Percentiles rank a stretch among this genome's conserved stretches.
Evolutionary conservation across 2,113 vertebrate species (phyloP).

Genomic region (Litocranius walleri): DNA sequence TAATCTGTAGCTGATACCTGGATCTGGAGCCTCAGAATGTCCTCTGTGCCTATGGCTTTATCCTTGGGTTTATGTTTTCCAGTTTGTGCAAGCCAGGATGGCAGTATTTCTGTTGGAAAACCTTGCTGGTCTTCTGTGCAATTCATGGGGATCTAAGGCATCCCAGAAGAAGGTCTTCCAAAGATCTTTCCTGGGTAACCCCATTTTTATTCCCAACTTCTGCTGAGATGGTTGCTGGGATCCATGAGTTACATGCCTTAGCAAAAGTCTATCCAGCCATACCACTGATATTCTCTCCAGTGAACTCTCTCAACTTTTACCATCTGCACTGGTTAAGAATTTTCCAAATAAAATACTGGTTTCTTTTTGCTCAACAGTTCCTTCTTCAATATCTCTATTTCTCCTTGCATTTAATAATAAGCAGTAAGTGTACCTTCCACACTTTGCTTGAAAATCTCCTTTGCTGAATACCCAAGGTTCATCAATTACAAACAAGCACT

Average conservation of each 20-base stretch:
- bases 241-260: not conserved
- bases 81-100: not conserved
- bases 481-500: not conserved
- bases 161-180: not conserved
- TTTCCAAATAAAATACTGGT: not conserved
- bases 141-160: not conserved
- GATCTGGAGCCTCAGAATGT: not conserved
- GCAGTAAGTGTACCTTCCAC: not conserved
- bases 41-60: not conserved
- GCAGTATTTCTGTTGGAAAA: not conserved
- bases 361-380: not conserved
- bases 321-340: not conserved
- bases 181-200: not conserved
- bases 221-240: not conserved
- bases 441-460: not conserved
- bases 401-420: not conserved
- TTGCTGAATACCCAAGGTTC: not conserved
- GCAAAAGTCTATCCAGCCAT: not conserved
- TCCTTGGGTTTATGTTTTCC: not conserved
- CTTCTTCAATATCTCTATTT: not conserved
- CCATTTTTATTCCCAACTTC: not conserved
- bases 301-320: not conserved
- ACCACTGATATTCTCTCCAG: not conserved
- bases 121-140: not conserved
- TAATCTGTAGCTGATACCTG: not conserved